Percentiles rank a stretch among this genome's conserved stretches.
Evolutionary conservation across 2,888 invertebrate species (phyloP).

Genomic region (Aethes cnicana): DNA sequence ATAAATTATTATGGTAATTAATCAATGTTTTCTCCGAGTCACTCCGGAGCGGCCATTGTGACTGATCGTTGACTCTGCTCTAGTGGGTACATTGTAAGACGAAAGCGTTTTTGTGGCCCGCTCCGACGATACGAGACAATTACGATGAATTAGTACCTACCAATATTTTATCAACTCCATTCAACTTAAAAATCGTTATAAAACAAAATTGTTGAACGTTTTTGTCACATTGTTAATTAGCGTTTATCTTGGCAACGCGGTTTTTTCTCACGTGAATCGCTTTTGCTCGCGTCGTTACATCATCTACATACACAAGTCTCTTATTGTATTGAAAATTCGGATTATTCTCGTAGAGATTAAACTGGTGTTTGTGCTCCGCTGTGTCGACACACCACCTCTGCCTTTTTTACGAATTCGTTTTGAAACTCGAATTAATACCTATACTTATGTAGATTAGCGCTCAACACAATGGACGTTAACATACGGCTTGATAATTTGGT

Average conservation of each 20-base stretch:
- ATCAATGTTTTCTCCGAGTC: conserved; percentile 82
- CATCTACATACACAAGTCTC: conserved; percentile 26
- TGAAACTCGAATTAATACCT: conserved; percentile 80
- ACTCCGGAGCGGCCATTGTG: conserved; percentile 73
- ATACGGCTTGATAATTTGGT: conserved; percentile 72
- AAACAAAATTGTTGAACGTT: conserved; percentile 28
- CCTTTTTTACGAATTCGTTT: conserved; percentile 72
- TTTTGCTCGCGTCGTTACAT: conserved; percentile 40
- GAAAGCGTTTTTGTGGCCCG: conserved; percentile 63
- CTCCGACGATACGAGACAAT: conserved; percentile 18
- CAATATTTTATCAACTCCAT: conserved; percentile 31
- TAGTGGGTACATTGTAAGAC: conserved; percentile 62
- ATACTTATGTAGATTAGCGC: conserved; percentile 80
- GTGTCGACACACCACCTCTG: conserved; percentile 65
- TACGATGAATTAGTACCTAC: conserved; percentile 25
- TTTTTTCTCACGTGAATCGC: conserved; percentile 35
- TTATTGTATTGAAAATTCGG: conserved; percentile 69
- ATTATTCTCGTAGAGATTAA: conserved; percentile 51
- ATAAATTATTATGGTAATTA: conserved; percentile 83
- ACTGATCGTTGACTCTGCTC: conserved; percentile 73
- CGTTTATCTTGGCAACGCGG: conserved; percentile 11
- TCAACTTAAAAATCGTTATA: conserved; percentile 22
- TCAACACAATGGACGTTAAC: conserved; percentile 74
- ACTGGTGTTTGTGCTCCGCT: conserved; percentile 42
- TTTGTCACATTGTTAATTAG: conserved; percentile 25